Evolutionary conservation across 2,888 invertebrate species (phyloP).

Genomic region (Tenthredo livida): DNA sequence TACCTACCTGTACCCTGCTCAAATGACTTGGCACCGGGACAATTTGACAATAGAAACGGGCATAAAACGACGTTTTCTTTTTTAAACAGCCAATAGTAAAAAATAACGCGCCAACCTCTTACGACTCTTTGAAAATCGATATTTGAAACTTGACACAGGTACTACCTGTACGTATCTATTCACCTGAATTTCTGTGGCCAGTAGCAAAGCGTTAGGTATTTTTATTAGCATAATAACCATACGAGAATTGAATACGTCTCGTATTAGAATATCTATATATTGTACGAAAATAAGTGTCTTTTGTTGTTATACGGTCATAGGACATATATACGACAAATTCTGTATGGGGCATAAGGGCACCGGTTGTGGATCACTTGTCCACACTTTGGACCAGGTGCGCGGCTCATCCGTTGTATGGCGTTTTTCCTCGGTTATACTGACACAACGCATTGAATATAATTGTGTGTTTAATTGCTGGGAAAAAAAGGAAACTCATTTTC

Average conservation of each 20-base stretch:
- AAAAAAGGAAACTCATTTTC: neutral
- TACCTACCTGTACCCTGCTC: conserved; percentile 38
- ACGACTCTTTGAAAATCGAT: conserved; percentile 34
- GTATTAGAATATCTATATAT: neutral
- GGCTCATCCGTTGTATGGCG: neutral
- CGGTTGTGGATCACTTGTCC: conserved; percentile 9
- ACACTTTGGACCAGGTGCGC: conserved; percentile 13
- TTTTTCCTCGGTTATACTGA: neutral
- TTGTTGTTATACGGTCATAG: conserved; percentile 10
- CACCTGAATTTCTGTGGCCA: conserved; percentile 29
- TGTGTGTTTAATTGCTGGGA: neutral
- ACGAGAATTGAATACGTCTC: conserved; percentile 14
- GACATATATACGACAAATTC: conserved; percentile 30
- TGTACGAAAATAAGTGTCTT: neutral
- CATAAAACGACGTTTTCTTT: conserved; percentile 32
- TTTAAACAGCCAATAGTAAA: conserved; percentile 26
- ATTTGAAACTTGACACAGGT: conserved; percentile 44
- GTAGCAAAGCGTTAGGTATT: conserved; percentile 6
- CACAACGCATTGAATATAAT: neutral
- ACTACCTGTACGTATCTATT: neutral
- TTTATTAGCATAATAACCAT: conserved; percentile 30
- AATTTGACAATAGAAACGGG: conserved; percentile 46
- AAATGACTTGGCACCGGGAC: conserved; percentile 48
- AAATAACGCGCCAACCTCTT: conserved; percentile 23
- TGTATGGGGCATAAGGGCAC: neutral